Evolutionary conservation across 2,797 vertebrate species (phyloP), one percentile per base, ranked within the genome.

Genomic region (Loriculus beryllinus): DNA sequence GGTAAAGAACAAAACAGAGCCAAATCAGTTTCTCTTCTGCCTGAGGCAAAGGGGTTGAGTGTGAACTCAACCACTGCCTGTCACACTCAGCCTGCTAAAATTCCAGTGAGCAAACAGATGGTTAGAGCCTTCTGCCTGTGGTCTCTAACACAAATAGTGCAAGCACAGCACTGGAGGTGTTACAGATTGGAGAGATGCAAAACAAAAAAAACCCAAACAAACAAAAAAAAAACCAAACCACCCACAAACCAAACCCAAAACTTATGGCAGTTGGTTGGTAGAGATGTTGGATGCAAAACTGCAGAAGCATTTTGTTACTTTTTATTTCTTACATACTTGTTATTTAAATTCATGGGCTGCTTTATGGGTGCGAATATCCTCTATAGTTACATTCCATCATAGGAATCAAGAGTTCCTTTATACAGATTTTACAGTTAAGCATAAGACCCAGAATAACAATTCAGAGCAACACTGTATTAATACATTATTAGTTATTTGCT

Each of bases 311-410:
- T 84, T 79, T 57, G n/a, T 40, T 68, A 75, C 17, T 94, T 76
- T 8, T 78, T 62, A 59, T 49, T 88, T 82, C 37, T 92, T 65
- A 82, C 9, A 28, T 40, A 56, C n/a, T 80, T 79, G 22, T 72
- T 65, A 69, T 26, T 93, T 82, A 82, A 94, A 83, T 78, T 51
- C 54, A 81, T 43, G 8, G 54, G 54, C 56, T 91, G 54, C 48
- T 79, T 94, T 94, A 88, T 51, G 84, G 85, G 82, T 96, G 94
- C 68, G 90, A 96, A 96, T 95, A 96, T 86, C 96, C 95, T 96
- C 95, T 94, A 79, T 40, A 72, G 51, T 59, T 86, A 59, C 15
- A 14, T 54, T 94, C 82, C 90, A 90, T 39, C 29, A 65, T 72
- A 84, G 26, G 25, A 93, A 92, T 63, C 71, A 64, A 64, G 16